Evolutionary conservation across 2,797 vertebrate genomes (phyloP), one percentile per base, ranked within the genome.

Genomic region (Hydrolagus colliei): DNA sequence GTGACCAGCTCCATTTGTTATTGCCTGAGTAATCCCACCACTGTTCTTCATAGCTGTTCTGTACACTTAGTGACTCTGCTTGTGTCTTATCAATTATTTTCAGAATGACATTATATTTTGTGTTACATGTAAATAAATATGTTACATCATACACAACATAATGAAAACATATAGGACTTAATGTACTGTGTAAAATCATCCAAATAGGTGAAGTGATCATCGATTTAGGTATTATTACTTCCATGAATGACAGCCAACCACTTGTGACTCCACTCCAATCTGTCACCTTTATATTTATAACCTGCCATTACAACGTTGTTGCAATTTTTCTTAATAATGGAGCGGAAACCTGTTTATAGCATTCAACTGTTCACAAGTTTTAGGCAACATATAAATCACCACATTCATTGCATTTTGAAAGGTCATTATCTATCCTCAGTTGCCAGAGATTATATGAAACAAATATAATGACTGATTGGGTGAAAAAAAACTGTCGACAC

Each of bases 371-470:
- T 32, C 32, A 68, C 65, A 84, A 68, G 65, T 71, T 71, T 20
- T 0, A 12, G 65, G 18, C 65, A 84, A 84, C 9, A 35, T 68
- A 84, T 71, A 71, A 84, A 84, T 84, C 79, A 84, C 8, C 32
- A 71, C 63, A 84, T 84, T 84, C 14, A 84, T 71, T 84, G 79
- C 65, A 84, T 35, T 84, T 52, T 84, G 79, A 84, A 84, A 84
- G 65, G 65, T 84, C 79, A 71, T 71, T 41, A 41, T 71, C 79
- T 41, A 52, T 9, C 79, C 68, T 41, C 32, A 68, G 8, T 84
- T 84, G 79, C 27, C 79, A 84, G 65, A 10, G 32, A 71, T 71
- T 20, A 18, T 61, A 18, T 71, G 79, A 20, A 71, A 10, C 52
- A 32, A 9, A 14, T 20, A 27, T 52, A 67, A 84, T 84, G 62